Conservation (phyloP, 2,113 vertebrate species). For the Myotis davidii region DNA sequence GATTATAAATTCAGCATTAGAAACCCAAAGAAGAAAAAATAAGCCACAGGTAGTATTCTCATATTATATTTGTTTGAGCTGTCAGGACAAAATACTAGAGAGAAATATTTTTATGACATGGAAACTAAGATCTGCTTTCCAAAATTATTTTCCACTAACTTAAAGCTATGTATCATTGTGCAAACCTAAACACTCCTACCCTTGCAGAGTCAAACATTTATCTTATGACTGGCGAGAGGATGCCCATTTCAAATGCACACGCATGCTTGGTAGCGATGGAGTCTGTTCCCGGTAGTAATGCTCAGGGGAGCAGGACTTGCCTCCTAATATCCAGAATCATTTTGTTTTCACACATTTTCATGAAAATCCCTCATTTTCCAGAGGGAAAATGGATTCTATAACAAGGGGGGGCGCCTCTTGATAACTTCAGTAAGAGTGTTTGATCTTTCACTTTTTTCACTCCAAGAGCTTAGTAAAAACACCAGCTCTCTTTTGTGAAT, state of each 20-base stretch:
- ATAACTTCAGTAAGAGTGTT: background rate
- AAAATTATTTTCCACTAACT: constrained; percentile 77
- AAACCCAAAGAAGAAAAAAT: constrained; percentile 52
- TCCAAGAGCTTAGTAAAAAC: background rate
- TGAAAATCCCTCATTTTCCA: background rate
- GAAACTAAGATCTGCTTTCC: constrained; percentile 73
- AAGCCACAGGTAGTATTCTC: constrained; percentile 78
- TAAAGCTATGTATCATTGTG: constrained; percentile 66
- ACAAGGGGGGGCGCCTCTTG: background rate
- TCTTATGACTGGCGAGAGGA: constrained; percentile 41
- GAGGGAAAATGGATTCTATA: background rate
- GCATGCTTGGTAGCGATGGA: background rate
- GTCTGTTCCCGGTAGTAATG: constrained; percentile 35
- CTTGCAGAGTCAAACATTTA: constrained; percentile 45
- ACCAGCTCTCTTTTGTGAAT: background rate
- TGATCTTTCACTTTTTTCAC: background rate
- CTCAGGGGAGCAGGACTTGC: constrained; percentile 49
- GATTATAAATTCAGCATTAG: constrained; percentile 78
- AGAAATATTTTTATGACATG: constrained; percentile 81
- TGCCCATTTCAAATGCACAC: constrained; percentile 11
- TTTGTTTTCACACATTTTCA: constrained; percentile 66
- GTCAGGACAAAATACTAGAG: constrained; percentile 63
- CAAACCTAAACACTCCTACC: constrained; percentile 55
- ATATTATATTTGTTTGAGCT: constrained; percentile 78
- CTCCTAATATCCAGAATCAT: constrained; percentile 60